Base-by-base conservation (phyloP, 2,113 vertebrate species). In the Crotalus tigris region DNA sequence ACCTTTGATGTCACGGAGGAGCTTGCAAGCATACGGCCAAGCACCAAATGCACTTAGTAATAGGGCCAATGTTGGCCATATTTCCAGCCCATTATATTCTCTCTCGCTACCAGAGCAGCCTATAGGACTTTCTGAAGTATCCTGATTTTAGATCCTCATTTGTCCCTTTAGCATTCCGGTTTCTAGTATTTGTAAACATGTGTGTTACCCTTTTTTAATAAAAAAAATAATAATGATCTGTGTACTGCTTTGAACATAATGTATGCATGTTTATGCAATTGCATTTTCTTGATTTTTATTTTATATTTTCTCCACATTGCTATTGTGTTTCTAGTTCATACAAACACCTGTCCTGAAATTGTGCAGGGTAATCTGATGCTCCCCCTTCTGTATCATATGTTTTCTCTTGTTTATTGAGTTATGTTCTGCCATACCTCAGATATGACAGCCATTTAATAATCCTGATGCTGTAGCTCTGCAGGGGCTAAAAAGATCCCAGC, bases 401-500 rank as follows among this genome's bases (percentile, higher is more conserved):
- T 96, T 97, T 96, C 94, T 92, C 91, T 96, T 97, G 95, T 96
- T 97, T 94, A 93, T 96, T 96, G 97, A 97, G 96, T 97, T 97
- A 95, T 93, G 95, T 97, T 97, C 96, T 91, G 91, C 96, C 92
- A 39, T 96, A 92, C 97, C 97, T 98, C 90, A 96, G 96, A 96
- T 94, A 95, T 46, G 85, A 97, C 97, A 97, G 96, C 95, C 96
- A 95, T 98, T 98, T 98, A 98, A 98, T 98, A 97, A 97, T 96
- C 96, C 96, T 96, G 97, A 97, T 97, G 97, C 95, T 96, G 96
- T 92, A 96, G 96, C 97, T 98, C 98, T 97, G 97, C 97, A 96
- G 98, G 98, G 96, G 95, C 97, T 97, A 94, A 97, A 96, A 97
- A 97, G 96, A 97, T 97, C 97, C 96, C 97, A 97, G 97, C 97